These are phyloP conservation scores for Anguilla anguilla DNA, from an alignment of 2,797 vertebrate species.

Conservation along the genomic window DNA sequence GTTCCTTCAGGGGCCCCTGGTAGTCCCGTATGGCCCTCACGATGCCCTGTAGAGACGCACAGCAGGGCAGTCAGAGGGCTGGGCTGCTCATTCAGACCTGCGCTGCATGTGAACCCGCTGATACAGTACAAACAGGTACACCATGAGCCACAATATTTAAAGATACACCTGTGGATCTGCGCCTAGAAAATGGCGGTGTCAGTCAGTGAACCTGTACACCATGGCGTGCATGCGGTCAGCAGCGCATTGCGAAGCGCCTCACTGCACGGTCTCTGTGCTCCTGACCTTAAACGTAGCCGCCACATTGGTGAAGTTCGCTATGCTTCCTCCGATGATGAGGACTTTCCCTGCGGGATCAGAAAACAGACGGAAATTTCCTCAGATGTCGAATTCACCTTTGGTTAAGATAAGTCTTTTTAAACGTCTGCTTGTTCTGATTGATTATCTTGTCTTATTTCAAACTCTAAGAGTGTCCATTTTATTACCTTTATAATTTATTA, in stretches of 20 bases:
- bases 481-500: too few relatives aligned
- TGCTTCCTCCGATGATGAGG: constrained; percentile 95
- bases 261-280: background rate
- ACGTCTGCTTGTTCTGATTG: background rate
- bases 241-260: background rate
- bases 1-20: constrained; percentile 90
- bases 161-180: background rate
- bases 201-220: background rate
- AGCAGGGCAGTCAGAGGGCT: background rate
- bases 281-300: constrained; percentile 96
- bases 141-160: background rate
- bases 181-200: background rate
- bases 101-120: background rate
- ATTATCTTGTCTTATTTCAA: background rate
- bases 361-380: background rate
- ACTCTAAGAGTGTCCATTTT: background rate
- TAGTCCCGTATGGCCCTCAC: constrained; percentile 94
- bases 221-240: too few relatives aligned
- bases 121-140: background rate
- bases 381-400: background rate
- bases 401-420: background rate
- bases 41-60: constrained; percentile 79
- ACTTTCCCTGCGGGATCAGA: constrained; percentile 82
- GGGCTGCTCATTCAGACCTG: background rate
- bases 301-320: constrained; percentile 97